Base-by-base conservation (phyloP, 2,888 invertebrate species). In the Beris chalybata region DNA sequence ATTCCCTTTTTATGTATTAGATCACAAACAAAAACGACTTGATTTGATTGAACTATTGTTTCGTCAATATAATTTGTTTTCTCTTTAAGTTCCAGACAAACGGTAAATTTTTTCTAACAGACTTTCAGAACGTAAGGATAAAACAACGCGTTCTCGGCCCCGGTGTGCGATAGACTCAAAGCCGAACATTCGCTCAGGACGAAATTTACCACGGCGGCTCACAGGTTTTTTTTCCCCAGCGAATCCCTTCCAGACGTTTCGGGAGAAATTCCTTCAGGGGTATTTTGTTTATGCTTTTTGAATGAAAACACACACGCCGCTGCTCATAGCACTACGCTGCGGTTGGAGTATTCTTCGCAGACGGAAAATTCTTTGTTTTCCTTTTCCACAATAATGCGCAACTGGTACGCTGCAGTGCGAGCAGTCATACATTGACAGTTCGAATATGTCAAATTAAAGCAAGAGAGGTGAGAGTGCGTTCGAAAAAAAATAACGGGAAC, bases 371-470 rank as follows among this genome's bases (percentile, higher is more conserved):
- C 63, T 61, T 61, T 63, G 52, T 63, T 52, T 52, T 63, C 52
- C 13, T 63, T 63, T 50, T 53, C 29, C 52, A 53, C 52, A 22
- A 53, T 48, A 63, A 63, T 63, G 63, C 63, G 63, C 63, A 63
- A 63, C 63, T 63, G 53, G 63, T 63, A 63, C 53, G 52, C 63
- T 63, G 63, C 63, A 63, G 63, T 63, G 53, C 53, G 31, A 53
- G 47, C 11, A 9, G 38, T n/a, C 7, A 32, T 50, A 32, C 32
- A 32, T 22, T 29, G 59, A 59, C 22, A 61, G 48, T 48, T 58
- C 12, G 47, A n/a, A n/a, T 6, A 58, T 47, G 58, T 58, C 58
- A 58, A 52, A 58, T 6, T 58, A n/a, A 45, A 4, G 22, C 4
- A 12, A 5, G 57, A 55, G 55, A 5, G 29, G 47, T 45, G 30